Base-by-base conservation (phyloP, 2,113 vertebrate species). In the Dryoscopus gambensis region DNA sequence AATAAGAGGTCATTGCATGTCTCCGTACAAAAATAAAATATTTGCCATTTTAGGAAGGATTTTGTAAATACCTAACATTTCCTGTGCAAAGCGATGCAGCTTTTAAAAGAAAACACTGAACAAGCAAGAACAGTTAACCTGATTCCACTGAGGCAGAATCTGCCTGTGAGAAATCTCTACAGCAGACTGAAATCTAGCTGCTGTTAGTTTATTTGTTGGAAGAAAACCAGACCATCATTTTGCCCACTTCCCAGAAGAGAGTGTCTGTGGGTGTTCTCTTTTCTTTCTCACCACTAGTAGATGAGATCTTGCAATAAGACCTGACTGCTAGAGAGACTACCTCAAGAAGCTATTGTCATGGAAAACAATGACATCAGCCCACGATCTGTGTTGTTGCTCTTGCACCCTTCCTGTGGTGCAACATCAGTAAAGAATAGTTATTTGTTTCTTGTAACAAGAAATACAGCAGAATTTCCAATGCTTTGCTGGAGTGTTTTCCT, bases 181-280 rank as follows among this genome's bases (percentile, higher is more conserved):
- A 93, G 89, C 67, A 91, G 75, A 70, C 67, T 94, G 84, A 78
- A 91, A 93, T 93, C 55, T 95, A 96, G 82, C 90, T 94, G 89
- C 70, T 85, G n/a, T 69, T 91, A 85, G 70, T 89, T 94, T 87
- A 87, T 96, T 94, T 97, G 50, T 52, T 94, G 96, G 75, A 90
- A 94, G 59, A 69, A 96, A 94, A 93, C 71, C 95, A 96, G 93
- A 93, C 93, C 47, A 56, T 74, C 78, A 18, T 80, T 91, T 76
- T 94, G 93, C 85, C 78, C 90, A 80, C 89, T 96, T 96, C 94
- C 94, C 91, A 93, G 82, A 94, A 93, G 40, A 86, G 18, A 49
- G 35, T 82, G 70, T 89, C 78, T 92, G 93, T 93, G 95, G 87
- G 91, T 94, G 93, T 97, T 95, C 93, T 95, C 63, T 73, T 89